Percentiles rank a stretch among this genome's conserved stretches.
Evolutionary conservation across 2,888 invertebrate species (phyloP).

Genomic region (Melanostoma mellinum): DNA sequence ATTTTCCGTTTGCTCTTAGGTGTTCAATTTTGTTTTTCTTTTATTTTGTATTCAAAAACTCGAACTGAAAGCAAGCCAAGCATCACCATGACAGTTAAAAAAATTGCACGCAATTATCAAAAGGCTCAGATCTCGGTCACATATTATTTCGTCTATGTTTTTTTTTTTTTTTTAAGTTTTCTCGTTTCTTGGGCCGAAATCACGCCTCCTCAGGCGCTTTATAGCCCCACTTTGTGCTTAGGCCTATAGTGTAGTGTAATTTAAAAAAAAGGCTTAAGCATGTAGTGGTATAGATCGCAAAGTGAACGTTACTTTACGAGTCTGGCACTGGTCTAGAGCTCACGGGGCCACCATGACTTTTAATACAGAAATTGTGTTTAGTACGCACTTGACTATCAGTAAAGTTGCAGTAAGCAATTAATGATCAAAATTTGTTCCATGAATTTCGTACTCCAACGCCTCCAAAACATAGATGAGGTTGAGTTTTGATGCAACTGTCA

Average conservation of each 20-base stretch:
- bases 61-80: constrained; percentile 1
- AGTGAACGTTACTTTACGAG: constrained; percentile 40
- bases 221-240: constrained; percentile 55
- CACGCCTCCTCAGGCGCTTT: constrained; percentile 69
- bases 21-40: background rate
- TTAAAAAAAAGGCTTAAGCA: constrained; percentile 39
- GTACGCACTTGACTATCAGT: background rate
- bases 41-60: constrained; percentile 7
- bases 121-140: constrained; percentile 52
- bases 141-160: background rate
- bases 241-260: constrained; percentile 34
- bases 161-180: constrained; percentile 13
- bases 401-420: background rate
- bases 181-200: constrained; percentile 32
- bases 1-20: constrained; percentile 7
- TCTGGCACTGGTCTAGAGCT: background rate
- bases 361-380: constrained; percentile 14
- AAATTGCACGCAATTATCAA: constrained; percentile 58
- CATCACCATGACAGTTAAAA: constrained; percentile 30
- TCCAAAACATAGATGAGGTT: too few species aligned
- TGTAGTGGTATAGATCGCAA: constrained; percentile 36
- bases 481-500: too few species aligned
- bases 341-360: constrained; percentile 3
- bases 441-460: background rate
- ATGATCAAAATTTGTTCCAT: background rate